A percentile compares a stretch with the other conserved stretches of the same genome.
Conservation (phyloP, 2,113 vertebrate genomes). For the Anarrhichthys ocellatus region DNA sequence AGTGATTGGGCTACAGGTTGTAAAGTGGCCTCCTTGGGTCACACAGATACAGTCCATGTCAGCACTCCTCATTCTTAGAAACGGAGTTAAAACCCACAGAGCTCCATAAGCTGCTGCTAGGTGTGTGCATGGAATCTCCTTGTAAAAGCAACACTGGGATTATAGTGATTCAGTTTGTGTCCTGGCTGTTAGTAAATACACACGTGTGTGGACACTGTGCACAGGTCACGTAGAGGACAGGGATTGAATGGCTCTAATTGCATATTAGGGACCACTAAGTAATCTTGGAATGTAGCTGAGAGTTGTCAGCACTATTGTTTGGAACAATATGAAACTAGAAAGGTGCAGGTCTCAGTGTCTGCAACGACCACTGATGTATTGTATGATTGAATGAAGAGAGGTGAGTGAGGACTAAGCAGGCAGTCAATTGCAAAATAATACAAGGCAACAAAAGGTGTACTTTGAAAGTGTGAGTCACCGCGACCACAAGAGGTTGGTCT, state of each 20-base stretch:
- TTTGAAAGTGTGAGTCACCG: too few relatives aligned
- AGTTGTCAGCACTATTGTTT: constrained; percentile 40
- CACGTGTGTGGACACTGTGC: constrained; percentile 3
- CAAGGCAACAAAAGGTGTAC: too few relatives aligned
- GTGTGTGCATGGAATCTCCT: constrained; percentile 60
- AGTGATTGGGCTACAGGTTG: constrained; percentile 32
- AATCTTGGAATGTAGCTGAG: background rate
- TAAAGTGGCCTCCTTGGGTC: constrained; percentile 9
- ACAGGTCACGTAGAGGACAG: constrained; percentile 34
- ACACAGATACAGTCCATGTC: constrained; percentile 14
- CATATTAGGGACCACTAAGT: background rate
- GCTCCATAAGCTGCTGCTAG: constrained; percentile 54
- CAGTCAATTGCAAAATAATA: background rate
- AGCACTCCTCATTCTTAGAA: constrained; percentile 46
- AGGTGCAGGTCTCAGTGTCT: background rate
- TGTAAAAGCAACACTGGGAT: constrained; percentile 56
- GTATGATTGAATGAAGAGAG: background rate
- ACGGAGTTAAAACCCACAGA: constrained; percentile 37
- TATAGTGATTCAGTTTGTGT: constrained; percentile 30
- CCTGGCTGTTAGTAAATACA: constrained; percentile 19
- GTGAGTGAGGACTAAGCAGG: background rate
- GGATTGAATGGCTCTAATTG: background rate
- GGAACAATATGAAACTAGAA: background rate
- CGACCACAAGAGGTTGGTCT: too few relatives aligned
- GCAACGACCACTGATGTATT: background rate